Evolutionary conservation across 2,888 invertebrate genomes (phyloP).

Genomic region (Diarsia mendica): DNA sequence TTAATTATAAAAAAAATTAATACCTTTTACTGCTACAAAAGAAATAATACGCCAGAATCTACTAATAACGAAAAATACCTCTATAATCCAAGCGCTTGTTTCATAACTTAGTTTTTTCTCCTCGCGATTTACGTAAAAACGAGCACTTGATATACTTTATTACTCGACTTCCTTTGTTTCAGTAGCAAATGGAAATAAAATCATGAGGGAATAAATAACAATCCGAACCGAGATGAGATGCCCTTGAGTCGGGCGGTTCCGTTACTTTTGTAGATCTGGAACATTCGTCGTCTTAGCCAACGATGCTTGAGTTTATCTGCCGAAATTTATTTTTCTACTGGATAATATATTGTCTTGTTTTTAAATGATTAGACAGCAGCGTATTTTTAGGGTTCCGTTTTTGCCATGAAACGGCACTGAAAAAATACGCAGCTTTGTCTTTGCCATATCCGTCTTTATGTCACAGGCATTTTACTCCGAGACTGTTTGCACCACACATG

Average conservation of each 20-base stretch:
- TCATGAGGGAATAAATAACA: constrained; percentile 60
- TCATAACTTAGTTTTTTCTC: constrained; percentile 8
- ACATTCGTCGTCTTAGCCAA: constrained; percentile 31
- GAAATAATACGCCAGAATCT: not conserved
- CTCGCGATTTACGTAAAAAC: constrained; percentile 13
- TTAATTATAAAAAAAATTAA: not conserved
- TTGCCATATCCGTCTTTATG: no score
- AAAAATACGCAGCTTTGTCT: no score
- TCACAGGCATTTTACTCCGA: no score
- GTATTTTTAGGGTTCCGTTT: not conserved
- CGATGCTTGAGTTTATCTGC: constrained; percentile 30
- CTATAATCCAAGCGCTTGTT: not conserved
- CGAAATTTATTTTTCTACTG: constrained; percentile 9
- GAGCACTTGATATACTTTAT: constrained; percentile 39
- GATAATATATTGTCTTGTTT: not conserved
- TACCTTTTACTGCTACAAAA: not conserved
- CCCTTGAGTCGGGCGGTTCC: constrained; percentile 37
- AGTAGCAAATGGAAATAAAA: constrained; percentile 52
- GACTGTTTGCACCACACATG: no score
- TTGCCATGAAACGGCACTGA: no score
- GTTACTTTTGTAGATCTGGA: constrained; percentile 38
- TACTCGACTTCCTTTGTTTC: constrained; percentile 52
- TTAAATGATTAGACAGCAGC: not conserved
- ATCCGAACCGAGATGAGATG: constrained; percentile 39
- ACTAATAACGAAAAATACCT: not conserved